Percentiles rank a stretch among this genome's conserved stretches.
Conservation (phyloP, 1,140 invertebrate species). For the Drosophila punjabiensis region DNA sequence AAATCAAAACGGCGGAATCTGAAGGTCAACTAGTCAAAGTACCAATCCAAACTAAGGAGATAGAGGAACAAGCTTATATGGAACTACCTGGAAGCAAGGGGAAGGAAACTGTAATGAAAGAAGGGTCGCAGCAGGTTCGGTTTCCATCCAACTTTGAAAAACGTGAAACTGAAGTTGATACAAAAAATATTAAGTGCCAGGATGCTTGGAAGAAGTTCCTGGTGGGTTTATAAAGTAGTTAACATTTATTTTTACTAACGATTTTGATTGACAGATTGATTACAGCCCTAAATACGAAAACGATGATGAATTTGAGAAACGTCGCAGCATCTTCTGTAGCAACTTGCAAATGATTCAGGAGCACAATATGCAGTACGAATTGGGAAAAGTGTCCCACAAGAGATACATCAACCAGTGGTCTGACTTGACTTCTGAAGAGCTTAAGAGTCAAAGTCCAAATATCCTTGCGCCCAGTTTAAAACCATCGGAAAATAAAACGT, state of each 20-base stretch:
- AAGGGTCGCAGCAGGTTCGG: too few relatives aligned
- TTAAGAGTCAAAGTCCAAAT: background rate
- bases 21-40: too few relatives aligned
- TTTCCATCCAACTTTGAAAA: too few relatives aligned
- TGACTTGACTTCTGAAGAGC: constrained; percentile 50
- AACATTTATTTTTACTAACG: background rate
- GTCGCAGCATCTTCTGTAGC: constrained; percentile 38
- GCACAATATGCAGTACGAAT: constrained; percentile 37
- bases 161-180: background rate
- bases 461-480: background rate
- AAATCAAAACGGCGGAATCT: background rate
- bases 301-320: constrained; percentile 10
- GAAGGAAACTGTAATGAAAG: background rate
- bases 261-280: background rate
- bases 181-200: background rate
- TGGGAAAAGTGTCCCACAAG: constrained; percentile 12
- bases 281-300: constrained; percentile 2
- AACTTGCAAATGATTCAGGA: constrained; percentile 36
- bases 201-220: background rate
- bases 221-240: background rate
- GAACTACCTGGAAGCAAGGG: background rate
- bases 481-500: background rate
- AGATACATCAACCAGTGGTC: constrained; percentile 47
- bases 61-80: background rate
- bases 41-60: too few relatives aligned